These are phyloP conservation scores for Cabera pusaria DNA, from an alignment of 2,888 invertebrate species.

Conservation along the genomic window DNA sequence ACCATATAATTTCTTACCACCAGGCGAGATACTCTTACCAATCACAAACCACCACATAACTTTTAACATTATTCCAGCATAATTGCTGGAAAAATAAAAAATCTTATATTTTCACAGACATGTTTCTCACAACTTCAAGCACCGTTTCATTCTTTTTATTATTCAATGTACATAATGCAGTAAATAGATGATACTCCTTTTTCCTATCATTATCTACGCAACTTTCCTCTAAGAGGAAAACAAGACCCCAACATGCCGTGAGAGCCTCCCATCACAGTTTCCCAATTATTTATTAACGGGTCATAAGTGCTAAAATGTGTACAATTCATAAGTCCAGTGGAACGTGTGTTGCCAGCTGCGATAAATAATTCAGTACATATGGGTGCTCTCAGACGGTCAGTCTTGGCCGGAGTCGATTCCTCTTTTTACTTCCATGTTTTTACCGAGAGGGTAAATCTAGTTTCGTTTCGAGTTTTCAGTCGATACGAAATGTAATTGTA, in stretches of 20 bases:
- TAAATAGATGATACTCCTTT: too few species aligned
- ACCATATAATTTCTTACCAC: too few species aligned
- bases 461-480: slow-evolving; percentile 30
- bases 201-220: too few species aligned
- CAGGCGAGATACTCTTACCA: too few species aligned
- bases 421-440: slow-evolving; percentile 26
- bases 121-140: too few species aligned
- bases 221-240: too few species aligned
- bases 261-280: slow-evolving; percentile 61
- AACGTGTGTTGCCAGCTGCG: slow-evolving; percentile 55
- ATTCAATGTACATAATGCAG: too few species aligned
- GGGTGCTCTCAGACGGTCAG: slow-evolving; percentile 20
- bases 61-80: too few species aligned
- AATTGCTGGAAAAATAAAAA: too few species aligned
- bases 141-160: too few species aligned
- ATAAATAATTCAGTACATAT: slow-evolving; percentile 69
- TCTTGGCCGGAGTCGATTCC: slow-evolving; percentile 21
- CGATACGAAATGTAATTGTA: slow-evolving; percentile 31
- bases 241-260: slow-evolving; percentile 48
- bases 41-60: too few species aligned
- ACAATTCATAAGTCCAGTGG: slow-evolving; percentile 69
- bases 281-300: slow-evolving; percentile 78
- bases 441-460: slow-evolving; percentile 25
- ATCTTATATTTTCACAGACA: too few species aligned
- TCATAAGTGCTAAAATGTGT: slow-evolving; percentile 81